Evolutionary conservation across 2,113 vertebrate species (phyloP).

Genomic region (Ictidomys tridecemlineatus): DNA sequence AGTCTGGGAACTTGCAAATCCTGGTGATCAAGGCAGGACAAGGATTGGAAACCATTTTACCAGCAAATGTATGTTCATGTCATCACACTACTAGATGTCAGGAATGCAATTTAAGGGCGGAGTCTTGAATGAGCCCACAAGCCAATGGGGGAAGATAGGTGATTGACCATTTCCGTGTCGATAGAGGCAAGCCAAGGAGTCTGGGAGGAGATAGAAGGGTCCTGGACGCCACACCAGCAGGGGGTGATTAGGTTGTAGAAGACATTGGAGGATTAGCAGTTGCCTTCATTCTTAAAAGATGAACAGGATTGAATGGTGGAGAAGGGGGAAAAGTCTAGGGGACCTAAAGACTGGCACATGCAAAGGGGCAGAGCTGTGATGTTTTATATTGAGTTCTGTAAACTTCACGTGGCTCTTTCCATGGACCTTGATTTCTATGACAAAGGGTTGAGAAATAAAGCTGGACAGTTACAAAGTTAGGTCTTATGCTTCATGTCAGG

Average conservation of each 20-base stretch:
- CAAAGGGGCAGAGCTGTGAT: not conserved
- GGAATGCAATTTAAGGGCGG: not conserved
- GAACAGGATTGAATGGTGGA: not conserved
- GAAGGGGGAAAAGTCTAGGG: not conserved
- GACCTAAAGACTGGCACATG: not conserved
- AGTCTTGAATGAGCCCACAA: not conserved
- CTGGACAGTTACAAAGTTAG: not conserved
- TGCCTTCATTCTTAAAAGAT: constrained; percentile 38
- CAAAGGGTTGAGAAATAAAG: not conserved
- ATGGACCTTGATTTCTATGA: not conserved
- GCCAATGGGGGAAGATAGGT: not conserved
- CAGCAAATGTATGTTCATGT: not conserved
- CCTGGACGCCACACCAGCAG: not conserved
- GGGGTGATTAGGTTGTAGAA: not conserved
- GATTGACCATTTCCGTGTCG: not conserved
- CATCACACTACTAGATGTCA: not conserved
- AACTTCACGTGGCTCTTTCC: not conserved
- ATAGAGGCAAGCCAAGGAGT: not conserved
- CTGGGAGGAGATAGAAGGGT: not conserved
- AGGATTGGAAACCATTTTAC: not conserved
- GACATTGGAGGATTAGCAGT: not conserved
- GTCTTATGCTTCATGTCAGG: not conserved
- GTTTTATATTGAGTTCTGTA: not conserved
- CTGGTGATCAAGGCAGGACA: not conserved
- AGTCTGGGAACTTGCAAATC: not conserved